A percentile compares a stretch with the other conserved stretches of the same genome.
These are phyloP conservation scores for Crambe crambe DNA, from an alignment of 37 sponge, comb jelly and placozoan genomes.

Conservation along the genomic window DNA sequence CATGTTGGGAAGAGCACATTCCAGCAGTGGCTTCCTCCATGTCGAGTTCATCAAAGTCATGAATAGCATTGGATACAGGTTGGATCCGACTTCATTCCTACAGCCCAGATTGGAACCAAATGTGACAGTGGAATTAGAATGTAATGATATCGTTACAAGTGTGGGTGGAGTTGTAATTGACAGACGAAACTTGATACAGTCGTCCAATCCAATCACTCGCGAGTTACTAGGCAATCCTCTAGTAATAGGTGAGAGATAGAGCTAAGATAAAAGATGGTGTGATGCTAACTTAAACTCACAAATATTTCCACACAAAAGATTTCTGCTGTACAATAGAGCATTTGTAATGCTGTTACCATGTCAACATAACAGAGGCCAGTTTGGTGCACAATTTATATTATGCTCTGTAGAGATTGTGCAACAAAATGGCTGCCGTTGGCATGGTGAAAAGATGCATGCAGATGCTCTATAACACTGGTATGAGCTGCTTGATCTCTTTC, in stretches of 20 bases:
- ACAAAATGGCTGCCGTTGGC: too few species aligned
- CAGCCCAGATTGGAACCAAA: constrained; percentile 43
- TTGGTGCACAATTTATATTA: too few species aligned
- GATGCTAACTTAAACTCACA: too few species aligned
- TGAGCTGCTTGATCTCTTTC: too few species aligned
- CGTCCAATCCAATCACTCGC: not conserved
- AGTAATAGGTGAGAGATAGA: constrained; percentile 21
- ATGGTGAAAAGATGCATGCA: too few species aligned
- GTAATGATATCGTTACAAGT: constrained; percentile 63
- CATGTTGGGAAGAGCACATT: not conserved
- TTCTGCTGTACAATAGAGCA: too few species aligned
- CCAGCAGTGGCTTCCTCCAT: constrained; percentile 44
- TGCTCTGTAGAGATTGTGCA: too few species aligned
- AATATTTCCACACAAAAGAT: too few species aligned
- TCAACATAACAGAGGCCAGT: too few species aligned
- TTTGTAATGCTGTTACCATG: too few species aligned
- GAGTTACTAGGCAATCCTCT: constrained; percentile 53
- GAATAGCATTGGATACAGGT: constrained; percentile 4
- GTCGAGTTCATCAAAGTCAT: constrained; percentile 46
- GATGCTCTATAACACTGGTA: too few species aligned
- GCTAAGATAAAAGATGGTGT: too few species aligned
- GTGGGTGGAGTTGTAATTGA: constrained; percentile 65
- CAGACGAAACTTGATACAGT: constrained; percentile 1
- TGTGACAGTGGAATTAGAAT: constrained; percentile 42
- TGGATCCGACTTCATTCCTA: constrained; percentile 77